Evolutionary conservation across 2,113 vertebrate species (phyloP).

Genomic region (Pomatorhinus ruficollis): DNA sequence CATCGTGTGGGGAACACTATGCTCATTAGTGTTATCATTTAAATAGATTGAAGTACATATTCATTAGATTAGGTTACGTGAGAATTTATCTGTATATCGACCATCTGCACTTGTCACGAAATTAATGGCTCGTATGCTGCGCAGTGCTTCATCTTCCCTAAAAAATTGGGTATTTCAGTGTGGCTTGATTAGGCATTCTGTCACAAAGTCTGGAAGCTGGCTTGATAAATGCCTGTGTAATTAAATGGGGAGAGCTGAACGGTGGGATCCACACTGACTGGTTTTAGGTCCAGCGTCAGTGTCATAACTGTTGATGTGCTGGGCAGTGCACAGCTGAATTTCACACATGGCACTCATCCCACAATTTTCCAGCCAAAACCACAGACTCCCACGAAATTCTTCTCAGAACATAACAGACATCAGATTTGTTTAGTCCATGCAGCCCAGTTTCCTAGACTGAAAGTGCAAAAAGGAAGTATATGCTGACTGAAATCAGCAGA

Average conservation of each 20-base stretch:
- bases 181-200: not conserved
- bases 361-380: not conserved
- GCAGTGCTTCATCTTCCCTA: not conserved
- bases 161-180: not conserved
- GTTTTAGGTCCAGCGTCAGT: not conserved
- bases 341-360: not conserved
- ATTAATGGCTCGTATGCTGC: not conserved
- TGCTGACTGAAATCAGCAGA: not conserved
- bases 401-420: rapidly evolving
- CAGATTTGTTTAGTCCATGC: not conserved
- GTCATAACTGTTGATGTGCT: not conserved
- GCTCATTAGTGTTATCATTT: not conserved
- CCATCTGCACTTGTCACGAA: conserved; percentile 28
- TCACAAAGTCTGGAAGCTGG: not conserved
- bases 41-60: not conserved
- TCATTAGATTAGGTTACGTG: not conserved
- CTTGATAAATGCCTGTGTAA: not conserved
- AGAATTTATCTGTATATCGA: not conserved
- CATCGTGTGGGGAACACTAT: not conserved
- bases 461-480: not conserved
- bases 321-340: not conserved
- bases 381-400: not conserved
- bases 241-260: not conserved
- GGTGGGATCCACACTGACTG: rapidly evolving
- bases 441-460: not conserved